Conservation (phyloP, 2,888 invertebrate genomes). For the Actias luna region DNA sequence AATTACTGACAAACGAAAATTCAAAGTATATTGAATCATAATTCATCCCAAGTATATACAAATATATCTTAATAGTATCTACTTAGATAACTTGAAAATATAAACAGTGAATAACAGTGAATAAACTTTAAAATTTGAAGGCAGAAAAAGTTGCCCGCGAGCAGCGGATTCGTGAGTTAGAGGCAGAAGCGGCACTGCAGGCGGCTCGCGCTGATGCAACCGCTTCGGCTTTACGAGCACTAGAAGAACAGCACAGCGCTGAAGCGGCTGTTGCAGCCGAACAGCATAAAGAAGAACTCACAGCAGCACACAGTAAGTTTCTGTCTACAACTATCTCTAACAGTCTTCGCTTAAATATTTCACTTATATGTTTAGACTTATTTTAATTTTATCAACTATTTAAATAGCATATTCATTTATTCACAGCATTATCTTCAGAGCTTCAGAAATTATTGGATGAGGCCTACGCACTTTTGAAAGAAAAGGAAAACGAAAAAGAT, state of each 20-base stretch:
- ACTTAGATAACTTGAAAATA: no score
- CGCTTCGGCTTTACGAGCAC: constrained; percentile 52
- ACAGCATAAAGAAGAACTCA: constrained; percentile 71
- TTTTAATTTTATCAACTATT: constrained; percentile 4
- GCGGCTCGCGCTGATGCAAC: constrained; percentile 64
- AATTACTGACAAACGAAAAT: not conserved
- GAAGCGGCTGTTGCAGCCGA: constrained; percentile 55
- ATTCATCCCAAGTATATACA: no score
- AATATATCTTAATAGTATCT: no score
- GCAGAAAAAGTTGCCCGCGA: constrained; percentile 68
- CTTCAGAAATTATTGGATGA: constrained; percentile 76
- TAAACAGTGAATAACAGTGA: not conserved
- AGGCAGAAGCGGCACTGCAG: constrained; percentile 64
- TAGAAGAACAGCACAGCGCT: constrained; percentile 61
- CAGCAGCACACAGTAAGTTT: constrained; percentile 69
- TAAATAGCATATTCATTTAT: constrained; percentile 16
- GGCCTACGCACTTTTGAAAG: constrained; percentile 75
- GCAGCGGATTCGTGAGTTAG: constrained; percentile 75
- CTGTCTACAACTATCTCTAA: not conserved
- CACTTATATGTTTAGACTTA: not conserved
- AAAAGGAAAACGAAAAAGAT: constrained; percentile 78
- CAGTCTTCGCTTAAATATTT: not conserved
- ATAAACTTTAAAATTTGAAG: constrained; percentile 35
- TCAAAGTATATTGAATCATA: not conserved
- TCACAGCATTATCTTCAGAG: constrained; percentile 75